A percentile compares a stretch with the other conserved stretches of the same genome.
Evolutionary conservation across 2,888 invertebrate genomes (phyloP).

Genomic region (Aporophyla nigra): DNA sequence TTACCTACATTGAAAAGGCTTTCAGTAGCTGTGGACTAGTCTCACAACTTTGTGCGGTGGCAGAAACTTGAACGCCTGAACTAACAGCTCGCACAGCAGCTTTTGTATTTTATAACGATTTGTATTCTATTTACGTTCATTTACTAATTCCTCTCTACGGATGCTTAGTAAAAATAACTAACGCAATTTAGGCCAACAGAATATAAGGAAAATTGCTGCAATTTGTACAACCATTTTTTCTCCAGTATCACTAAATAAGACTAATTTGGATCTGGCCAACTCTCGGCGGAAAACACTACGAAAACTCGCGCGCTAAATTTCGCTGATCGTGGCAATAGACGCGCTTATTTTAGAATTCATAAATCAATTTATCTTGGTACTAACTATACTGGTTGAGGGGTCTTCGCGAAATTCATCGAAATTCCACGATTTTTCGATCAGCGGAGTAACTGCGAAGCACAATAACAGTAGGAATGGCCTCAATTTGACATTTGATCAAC

Average conservation of each 20-base stretch:
- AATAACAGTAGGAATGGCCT: no score
- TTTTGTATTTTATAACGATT: constrained; percentile 8
- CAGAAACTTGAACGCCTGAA: not conserved
- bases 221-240: constrained; percentile 17
- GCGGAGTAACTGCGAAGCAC: no score
- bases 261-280: constrained; percentile 3
- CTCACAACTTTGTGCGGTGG: not conserved
- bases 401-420: no score
- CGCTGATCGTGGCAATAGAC: no score
- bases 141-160: constrained; percentile 1
- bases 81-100: not conserved
- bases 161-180: constrained; percentile 3
- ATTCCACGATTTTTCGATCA: no score
- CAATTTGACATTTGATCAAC: no score
- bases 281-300: not conserved
- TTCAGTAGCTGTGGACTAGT: not conserved
- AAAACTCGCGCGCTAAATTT: not conserved
- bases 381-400: no score
- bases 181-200: constrained; percentile 13
- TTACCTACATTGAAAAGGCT: not conserved
- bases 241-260: constrained; percentile 6
- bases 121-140: constrained; percentile 11
- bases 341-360: not conserved
- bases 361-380: no score
- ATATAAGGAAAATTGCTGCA: constrained; percentile 3